Evolutionary conservation across 2,888 invertebrate species (phyloP), one percentile per base, ranked within the genome.

Genomic region (Cynaeus angustus): DNA sequence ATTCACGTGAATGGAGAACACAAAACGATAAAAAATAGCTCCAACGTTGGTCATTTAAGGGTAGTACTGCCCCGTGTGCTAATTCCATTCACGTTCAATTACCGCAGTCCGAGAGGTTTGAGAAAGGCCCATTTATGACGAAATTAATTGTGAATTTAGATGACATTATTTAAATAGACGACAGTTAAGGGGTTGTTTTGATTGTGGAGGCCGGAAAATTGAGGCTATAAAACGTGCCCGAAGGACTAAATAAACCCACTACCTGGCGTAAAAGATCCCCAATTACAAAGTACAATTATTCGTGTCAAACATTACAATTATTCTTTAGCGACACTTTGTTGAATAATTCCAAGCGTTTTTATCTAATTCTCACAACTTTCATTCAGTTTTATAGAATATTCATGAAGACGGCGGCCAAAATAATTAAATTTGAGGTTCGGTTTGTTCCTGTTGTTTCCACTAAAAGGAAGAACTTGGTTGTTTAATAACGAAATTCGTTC

Each of bases 1-100:
- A 74, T 73, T 37, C 37, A 7, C 37, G 37, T 37, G 37, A 62
- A 56, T 67, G 65, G 21, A 45, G 52, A 70, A 66, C 7, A n/a
- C 37, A 5, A 37, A 37, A n/a, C 37, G n/a, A n/a, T 7, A 1
- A 8, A 37, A n/a, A 37, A 37, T 30, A 8, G 37, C 37, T 2
- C 2, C 37, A 37, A 3, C 37, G 8, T 37, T n/a, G 37, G 9
- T 7, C 37, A n/a, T 8, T 37, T 8, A 37, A 37, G n/a, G 37
- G 8, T 37, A 1, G 37, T 2, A 33, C 10, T 28, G 30, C 52
- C n/a, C 5, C 12, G 52, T 12, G 30, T 30, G 52, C 28, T 30
- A 52, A 30, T 30, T 52, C 10, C 28, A 10, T 52, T 12, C 30
- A 10, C 16, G 13, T 43, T 43, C 13, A 52, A 52, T 52, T 52